phyloP scores from a whole-genome alignment of 1,140 invertebrate genomes.

The Leptinotarsa undecemlineata region DNA sequence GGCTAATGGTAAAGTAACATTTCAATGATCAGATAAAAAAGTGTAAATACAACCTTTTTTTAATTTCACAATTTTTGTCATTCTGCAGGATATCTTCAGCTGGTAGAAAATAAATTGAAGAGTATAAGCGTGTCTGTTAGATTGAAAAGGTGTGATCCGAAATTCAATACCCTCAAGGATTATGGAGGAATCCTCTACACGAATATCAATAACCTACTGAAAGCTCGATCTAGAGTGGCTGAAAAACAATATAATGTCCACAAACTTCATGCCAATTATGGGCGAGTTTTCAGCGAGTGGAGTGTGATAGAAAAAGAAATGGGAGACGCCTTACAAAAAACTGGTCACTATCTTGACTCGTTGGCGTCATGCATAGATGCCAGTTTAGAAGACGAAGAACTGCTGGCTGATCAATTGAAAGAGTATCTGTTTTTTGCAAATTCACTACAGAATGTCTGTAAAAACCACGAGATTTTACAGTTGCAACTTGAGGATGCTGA shows the following conservation, averaged over 20 bases:
- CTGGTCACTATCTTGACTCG: conserved; percentile 72
- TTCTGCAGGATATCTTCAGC: conserved; percentile 65
- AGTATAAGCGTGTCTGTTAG: conserved; percentile 74
- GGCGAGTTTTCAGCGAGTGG: conserved; percentile 83
- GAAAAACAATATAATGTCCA: conserved; percentile 80
- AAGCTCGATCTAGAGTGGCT: conserved; percentile 68
- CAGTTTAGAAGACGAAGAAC: conserved; percentile 79
- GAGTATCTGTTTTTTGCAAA: conserved; percentile 80
- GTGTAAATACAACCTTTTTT: too few relatives aligned
- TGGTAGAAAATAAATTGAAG: conserved; percentile 78
- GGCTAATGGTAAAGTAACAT: conserved; percentile 63
- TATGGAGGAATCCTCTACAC: conserved; percentile 76
- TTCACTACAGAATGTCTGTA: conserved; percentile 74
- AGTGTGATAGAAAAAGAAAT: conserved; percentile 82
- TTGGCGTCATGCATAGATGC: conserved; percentile 77
- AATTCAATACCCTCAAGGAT: conserved; percentile 76
- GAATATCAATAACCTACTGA: conserved; percentile 62
- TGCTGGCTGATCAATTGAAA: conserved; percentile 82
- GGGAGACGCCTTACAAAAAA: conserved; percentile 77
- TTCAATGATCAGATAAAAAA: too few relatives aligned
- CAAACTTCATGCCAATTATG: conserved; percentile 81
- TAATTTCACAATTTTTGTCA: too few relatives aligned
- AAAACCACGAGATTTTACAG: conserved; percentile 74
- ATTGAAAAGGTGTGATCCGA: conserved; percentile 72
- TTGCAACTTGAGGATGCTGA: conserved; percentile 72